Base-by-base conservation (phyloP, 2,797 vertebrate species). In the Artibeus lituratus region DNA sequence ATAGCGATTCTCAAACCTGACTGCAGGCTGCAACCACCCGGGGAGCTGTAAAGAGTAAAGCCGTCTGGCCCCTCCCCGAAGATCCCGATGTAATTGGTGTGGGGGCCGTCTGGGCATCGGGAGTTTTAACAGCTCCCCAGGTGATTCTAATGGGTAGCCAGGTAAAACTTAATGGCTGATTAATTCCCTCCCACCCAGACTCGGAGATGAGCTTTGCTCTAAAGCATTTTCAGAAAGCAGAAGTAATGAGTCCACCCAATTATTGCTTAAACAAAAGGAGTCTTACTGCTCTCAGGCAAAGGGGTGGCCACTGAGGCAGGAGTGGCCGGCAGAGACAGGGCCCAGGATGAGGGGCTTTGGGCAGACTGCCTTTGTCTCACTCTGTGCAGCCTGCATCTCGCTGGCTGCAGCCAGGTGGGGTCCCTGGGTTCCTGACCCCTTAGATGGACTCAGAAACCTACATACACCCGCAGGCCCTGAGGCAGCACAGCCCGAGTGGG, bases 201-300 rank as follows among this genome's bases (percentile, higher is more conserved):
- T 22, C 0, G 1, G 18, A 19, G 7, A 29, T 55, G 19, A 16
- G 21, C n/a, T 95, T 96, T 87, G 42, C 44, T 84, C 70, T 62
- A 26, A 53, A 65, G 51, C 35, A 18, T 82, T 80, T 88, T 76
- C 74, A 83, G 86, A 77, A 96, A 67, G 69, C 24, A 44, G 57
- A 86, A 72, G 44, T 14, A 83, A 51, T 2, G 6, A 62, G 90
- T 65, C 78, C 7, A 83, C n/a, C 29, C 53, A 51, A 16, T 21
- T 32, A 39, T 16, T 24, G 21, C 42, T 90, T 51, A 49, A 53
- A 49, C 47, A 53, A 53, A 84, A 76, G 19, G 47, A 57, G 15
- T 12, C 39, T 85, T 35, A 5, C 10, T 47, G 78, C 86, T 82
- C 57, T 74, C 59, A 76, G 90, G 24, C 69, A 47, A 29, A 49